phyloP scores from a whole-genome alignment of 2,113 vertebrate species.

The Dolichotis patagonum region DNA sequence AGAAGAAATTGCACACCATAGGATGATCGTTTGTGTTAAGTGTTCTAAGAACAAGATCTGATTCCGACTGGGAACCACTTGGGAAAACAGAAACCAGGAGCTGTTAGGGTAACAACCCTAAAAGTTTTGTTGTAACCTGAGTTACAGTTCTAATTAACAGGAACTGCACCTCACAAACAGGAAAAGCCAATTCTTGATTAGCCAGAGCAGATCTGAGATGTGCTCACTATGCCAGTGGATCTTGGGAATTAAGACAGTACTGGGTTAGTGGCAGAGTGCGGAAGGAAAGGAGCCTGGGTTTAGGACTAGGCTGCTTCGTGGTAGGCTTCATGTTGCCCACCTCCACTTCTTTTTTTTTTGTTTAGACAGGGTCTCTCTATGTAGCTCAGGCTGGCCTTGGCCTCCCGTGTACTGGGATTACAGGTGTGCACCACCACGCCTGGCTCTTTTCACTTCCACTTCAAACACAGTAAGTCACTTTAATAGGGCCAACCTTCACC shows the following conservation, averaged over 20 bases:
- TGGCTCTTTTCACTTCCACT: not conserved
- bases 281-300: not conserved
- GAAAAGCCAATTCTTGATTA: conserved; percentile 39
- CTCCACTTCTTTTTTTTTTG: not conserved
- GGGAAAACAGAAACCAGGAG: not conserved
- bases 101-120: not conserved
- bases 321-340: not conserved
- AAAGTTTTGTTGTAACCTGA: conserved; percentile 17
- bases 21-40: not conserved
- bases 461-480: not conserved
- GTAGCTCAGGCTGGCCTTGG: not conserved
- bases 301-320: not conserved
- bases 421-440: not conserved
- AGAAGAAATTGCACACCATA: not conserved
- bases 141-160: not conserved
- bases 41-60: not conserved
- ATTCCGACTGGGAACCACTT: not conserved
- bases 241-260: not conserved
- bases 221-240: not conserved
- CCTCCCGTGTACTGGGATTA: not conserved
- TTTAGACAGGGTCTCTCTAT: not conserved
- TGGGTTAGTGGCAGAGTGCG: not conserved
- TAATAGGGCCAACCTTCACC: not conserved
- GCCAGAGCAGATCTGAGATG: not conserved
- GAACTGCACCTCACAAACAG: not conserved